Evolutionary conservation across 2,888 invertebrate genomes (phyloP).

Genomic region (Colletes collaris): DNA sequence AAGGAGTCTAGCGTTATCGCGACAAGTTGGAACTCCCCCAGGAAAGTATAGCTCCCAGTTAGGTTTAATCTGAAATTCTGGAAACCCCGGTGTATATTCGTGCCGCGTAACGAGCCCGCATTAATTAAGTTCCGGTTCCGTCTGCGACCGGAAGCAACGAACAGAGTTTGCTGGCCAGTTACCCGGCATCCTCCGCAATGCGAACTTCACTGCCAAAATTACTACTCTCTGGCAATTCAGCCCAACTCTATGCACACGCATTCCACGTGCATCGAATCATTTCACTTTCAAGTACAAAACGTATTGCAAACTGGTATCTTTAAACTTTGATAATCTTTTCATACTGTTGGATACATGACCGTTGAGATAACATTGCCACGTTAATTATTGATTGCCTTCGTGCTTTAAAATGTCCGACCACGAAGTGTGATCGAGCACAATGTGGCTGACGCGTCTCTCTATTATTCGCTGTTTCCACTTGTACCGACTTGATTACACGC

Average conservation of each 20-base stretch:
- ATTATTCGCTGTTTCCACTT: too few species aligned
- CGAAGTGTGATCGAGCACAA: too few species aligned
- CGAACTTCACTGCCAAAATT: slow-evolving; percentile 39
- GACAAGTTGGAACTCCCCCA: slow-evolving; percentile 35
- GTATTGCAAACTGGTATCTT: too few species aligned
- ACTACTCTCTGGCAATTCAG: slow-evolving; percentile 3
- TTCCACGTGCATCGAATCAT: too few species aligned
- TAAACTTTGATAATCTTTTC: too few species aligned
- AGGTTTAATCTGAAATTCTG: slow-evolving; percentile 54
- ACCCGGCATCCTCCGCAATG: slow-evolving; percentile 32
- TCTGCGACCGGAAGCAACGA: slow-evolving; percentile 49
- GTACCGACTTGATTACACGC: too few species aligned
- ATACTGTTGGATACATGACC: too few species aligned
- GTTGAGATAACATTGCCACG: too few species aligned
- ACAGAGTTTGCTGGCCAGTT: slow-evolving; percentile 56
- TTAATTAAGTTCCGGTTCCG: slow-evolving; percentile 73
- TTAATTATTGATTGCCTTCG: too few species aligned
- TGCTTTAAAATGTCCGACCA: too few species aligned
- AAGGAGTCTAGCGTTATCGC: slow-evolving; percentile 42
- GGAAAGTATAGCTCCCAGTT: slow-evolving; percentile 51
- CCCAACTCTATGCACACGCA: too few species aligned
- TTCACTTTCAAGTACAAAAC: background rate
- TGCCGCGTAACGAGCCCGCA: slow-evolving; percentile 62
- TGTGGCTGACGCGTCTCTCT: too few species aligned
- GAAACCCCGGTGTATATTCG: slow-evolving; percentile 52